A percentile compares a stretch with the other conserved stretches of the same genome.
These are phyloP conservation scores for Crematogaster levior DNA, from an alignment of 2,888 invertebrate genomes.

Conservation along the genomic window DNA sequence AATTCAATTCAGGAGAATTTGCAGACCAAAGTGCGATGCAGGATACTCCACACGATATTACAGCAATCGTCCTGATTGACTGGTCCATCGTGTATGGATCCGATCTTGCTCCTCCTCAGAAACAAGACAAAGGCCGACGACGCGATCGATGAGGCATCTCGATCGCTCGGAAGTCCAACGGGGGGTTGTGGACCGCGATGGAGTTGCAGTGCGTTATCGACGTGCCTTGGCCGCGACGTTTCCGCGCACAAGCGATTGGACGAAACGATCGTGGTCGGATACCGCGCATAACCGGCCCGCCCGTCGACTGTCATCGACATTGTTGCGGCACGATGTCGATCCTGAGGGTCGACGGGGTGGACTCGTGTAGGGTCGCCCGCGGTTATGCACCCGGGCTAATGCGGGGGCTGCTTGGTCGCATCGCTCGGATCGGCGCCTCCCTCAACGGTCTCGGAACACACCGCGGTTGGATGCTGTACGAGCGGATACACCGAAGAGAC, in stretches of 20 bases:
- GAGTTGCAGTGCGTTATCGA: slow-evolving; percentile 40
- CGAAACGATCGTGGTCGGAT: slow-evolving; percentile 48
- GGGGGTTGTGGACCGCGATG: background rate
- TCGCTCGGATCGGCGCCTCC: slow-evolving; percentile 38
- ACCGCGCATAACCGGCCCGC: slow-evolving; percentile 37
- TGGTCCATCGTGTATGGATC: background rate
- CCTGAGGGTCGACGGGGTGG: background rate
- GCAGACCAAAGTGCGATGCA: background rate
- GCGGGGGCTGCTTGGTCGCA: slow-evolving; percentile 25
- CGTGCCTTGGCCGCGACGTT: slow-evolving; percentile 38
- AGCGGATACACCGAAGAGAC: slow-evolving; percentile 2
- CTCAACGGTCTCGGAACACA: slow-evolving; percentile 1
- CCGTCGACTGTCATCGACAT: slow-evolving; percentile 43
- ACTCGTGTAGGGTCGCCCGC: slow-evolving; percentile 22
- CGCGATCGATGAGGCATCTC: slow-evolving; percentile 43
- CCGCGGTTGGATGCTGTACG: background rate
- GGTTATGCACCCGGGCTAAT: slow-evolving; percentile 36
- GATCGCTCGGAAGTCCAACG: slow-evolving; percentile 3
- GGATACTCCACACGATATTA: background rate
- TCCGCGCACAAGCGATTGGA: slow-evolving; percentile 25
- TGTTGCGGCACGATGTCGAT: slow-evolving; percentile 35
- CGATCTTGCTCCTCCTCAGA: background rate
- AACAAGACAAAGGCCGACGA: background rate
- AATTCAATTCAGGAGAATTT: background rate
- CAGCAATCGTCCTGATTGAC: background rate